Evolutionary conservation across 2,888 invertebrate genomes (phyloP), one percentile per base, ranked within the genome.

Genomic region (Megalurothrips usitatus): DNA sequence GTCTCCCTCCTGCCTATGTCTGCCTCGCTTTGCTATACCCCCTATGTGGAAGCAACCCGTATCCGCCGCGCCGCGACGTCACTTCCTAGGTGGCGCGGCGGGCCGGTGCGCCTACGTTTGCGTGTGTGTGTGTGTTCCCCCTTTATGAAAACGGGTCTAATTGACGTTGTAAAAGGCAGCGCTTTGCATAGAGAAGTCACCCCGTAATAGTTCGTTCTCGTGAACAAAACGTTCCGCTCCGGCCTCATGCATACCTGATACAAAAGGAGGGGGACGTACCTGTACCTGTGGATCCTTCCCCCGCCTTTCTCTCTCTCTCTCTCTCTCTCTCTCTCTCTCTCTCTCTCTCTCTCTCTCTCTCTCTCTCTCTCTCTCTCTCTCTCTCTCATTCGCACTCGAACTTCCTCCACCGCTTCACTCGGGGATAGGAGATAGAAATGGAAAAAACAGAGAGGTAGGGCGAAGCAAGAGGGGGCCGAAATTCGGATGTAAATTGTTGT

Each of bases 131-230:
- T 17, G 19, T n/a, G 17, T n/a, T 58, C 58, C 58, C 19, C 58
- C n/a, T 58, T 19, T 58, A 75, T 75, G 68, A 75, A 75, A 75
- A 75, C 68, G 68, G 68, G 23, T 75, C 68, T 75, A 75, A 75
- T 75, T 75, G 58, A 58, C 58, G 58, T 58, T 58, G 68, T 75
- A 75, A 75, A 75, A 75, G 68, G 23, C 23, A 75, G 68, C 68
- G 68, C 68, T 75, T 75, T 75, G 68, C 68, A 75, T 75, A 75
- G 68, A 75, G 68, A 75, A 75, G 68, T 75, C 68, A 75, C 68
- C 68, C 68, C 11, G 68, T 26, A 58, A 58, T 58, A 58, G 58
- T 58, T 58, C 58, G 19, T 58, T 58, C 58, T 58, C 58, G 58
- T 58, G 58, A 58, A 58, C 58, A 58, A 58, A 58, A 58, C 58